Conservation (phyloP, 2,113 vertebrate species). For the Craseonycteris thonglongyai region DNA sequence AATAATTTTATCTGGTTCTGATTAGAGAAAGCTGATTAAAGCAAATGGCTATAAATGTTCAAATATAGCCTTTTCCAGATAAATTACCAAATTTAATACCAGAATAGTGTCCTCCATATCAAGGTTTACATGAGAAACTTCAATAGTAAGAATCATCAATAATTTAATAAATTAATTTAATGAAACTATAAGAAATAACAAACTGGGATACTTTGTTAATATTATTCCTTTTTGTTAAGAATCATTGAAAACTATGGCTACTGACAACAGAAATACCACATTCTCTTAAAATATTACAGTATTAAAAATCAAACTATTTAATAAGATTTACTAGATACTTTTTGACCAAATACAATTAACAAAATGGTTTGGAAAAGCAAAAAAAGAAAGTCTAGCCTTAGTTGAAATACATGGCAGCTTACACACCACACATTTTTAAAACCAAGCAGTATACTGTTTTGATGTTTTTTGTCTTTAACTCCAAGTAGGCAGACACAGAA, state of each 20-base stretch:
- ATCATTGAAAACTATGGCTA: background rate
- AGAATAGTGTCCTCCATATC: conserved; percentile 17
- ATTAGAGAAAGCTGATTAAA: conserved; percentile 21
- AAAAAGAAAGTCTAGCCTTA: background rate
- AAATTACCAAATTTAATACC: background rate
- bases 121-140: conserved; percentile 28
- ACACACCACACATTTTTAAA: background rate
- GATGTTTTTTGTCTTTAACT: background rate
- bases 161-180: conserved; percentile 10
- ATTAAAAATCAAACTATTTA: conserved; percentile 35
- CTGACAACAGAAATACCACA: background rate
- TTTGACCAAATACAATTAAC: conserved; percentile 30
- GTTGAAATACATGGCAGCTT: background rate
- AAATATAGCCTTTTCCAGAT: conserved; percentile 4
- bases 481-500: background rate
- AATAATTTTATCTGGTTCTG: background rate
- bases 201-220: background rate
- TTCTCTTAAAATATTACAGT: background rate
- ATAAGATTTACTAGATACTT: background rate
- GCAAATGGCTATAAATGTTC: background rate
- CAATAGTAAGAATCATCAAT: background rate
- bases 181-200: background rate
- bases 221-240: background rate
- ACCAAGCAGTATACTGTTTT: background rate
- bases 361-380: background rate